Percentiles rank a stretch among this genome's conserved stretches.
Conservation (phyloP, 2,113 vertebrate genomes). For the Daubentonia madagascariensis region DNA sequence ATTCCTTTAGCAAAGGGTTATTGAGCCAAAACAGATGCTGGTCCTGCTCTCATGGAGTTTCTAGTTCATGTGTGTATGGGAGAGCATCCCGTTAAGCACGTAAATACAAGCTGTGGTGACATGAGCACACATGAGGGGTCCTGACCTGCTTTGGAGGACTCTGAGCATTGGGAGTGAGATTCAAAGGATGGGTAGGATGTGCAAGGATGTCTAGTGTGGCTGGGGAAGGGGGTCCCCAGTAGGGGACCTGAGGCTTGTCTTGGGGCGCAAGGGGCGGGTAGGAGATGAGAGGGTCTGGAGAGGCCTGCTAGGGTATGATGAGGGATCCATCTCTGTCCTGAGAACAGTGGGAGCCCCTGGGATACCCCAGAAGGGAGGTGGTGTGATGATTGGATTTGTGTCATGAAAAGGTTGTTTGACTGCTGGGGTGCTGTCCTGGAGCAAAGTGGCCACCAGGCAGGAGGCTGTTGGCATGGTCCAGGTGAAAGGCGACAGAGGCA, state of each 20-base stretch:
- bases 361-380: not conserved
- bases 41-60: not conserved
- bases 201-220: not conserved
- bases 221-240: not conserved
- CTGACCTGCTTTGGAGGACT: not conserved
- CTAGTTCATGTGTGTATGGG: not conserved
- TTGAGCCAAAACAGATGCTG: not conserved
- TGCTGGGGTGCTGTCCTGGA: not conserved
- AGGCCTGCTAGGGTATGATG: too few relatives aligned
- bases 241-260: not conserved
- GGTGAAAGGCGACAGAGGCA: not conserved
- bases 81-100: not conserved
- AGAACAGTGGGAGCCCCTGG: not conserved
- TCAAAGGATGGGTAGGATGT: not conserved
- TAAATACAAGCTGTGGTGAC: not conserved
- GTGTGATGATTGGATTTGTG: not conserved
- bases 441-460: not conserved
- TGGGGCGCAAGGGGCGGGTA: not conserved
- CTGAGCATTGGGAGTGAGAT: not conserved
- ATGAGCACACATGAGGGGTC: not conserved
- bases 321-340: not conserved
- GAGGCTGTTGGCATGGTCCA: not conserved
- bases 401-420: not conserved
- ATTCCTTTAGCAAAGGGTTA: not conserved
- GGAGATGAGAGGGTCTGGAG: not conserved